phyloP scores from a whole-genome alignment of 2,888 invertebrate genomes.

The Xestia sexstrigata region DNA sequence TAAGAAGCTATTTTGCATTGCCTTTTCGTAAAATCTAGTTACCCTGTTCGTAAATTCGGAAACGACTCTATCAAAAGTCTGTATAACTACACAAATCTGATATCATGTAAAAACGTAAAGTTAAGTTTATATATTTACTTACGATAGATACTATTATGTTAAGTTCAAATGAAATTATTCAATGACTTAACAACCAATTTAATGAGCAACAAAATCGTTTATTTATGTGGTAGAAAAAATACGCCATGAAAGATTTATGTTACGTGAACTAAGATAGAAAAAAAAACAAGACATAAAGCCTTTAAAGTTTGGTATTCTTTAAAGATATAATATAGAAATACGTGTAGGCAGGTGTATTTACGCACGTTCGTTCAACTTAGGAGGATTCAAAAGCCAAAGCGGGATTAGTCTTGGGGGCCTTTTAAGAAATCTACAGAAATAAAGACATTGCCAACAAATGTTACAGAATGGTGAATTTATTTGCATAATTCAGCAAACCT shows the following conservation, averaged over 20 bases:
- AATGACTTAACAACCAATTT: conserved; percentile 53
- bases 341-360: conserved; percentile 75
- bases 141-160: not conserved
- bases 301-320: conserved; percentile 52
- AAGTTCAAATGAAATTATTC: not conserved
- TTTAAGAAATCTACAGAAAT: conserved; percentile 89
- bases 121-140: not conserved
- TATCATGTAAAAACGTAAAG: not conserved
- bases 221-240: conserved; percentile 68
- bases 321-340: conserved; percentile 72
- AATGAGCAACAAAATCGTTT: conserved; percentile 62
- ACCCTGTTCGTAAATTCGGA: not conserved
- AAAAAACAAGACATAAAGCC: conserved; percentile 20
- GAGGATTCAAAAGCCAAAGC: conserved; percentile 83
- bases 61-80: not conserved
- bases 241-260: conserved; percentile 68
- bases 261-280: conserved; percentile 52
- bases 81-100: not conserved
- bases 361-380: conserved; percentile 77
- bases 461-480: conserved; percentile 90
- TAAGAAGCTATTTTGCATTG: conserved; percentile 59
- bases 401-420: conserved; percentile 85
- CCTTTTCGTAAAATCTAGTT: conserved; percentile 32
- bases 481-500: conserved; percentile 90
- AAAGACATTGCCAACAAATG: conserved; percentile 90